Base-by-base conservation (phyloP, 2,888 invertebrate genomes). In the Eupithecia tripunctaria region DNA sequence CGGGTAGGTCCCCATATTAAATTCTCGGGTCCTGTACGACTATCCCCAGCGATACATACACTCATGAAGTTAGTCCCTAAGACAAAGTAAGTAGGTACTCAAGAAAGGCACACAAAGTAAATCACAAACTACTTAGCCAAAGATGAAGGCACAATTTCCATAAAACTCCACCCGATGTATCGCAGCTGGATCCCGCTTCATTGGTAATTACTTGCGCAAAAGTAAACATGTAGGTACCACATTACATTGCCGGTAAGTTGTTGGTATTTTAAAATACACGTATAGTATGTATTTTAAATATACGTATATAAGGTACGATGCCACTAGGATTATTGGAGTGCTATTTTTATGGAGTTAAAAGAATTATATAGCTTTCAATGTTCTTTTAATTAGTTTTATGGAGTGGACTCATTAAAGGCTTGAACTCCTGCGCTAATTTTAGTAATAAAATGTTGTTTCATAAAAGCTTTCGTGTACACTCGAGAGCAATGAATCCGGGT, bases 391-490 rank as follows among this genome's bases (percentile, higher is more conserved):
- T 47, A 47, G 47, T 47, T 47, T 47, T 47, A 47, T 47, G 2
- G 47, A 51, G 47, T 51, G 2, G 59, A 27, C 59, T 59, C 27
- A 59, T 59, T 59, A 27, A 15, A 15, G 27, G 27, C 5, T 25
- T 6, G 15, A 21, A 21, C 47, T 51, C 21, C 47, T 47, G 47
- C 8, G 7, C 5, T 14, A 2, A n/a, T 21, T 51, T 63, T 51
- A n/a, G 62, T 32, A 43, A 43, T 68, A 36, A 69, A 69, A 69
- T 36, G 47, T 69, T 32, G 38, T 27, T 32, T 63, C 21, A 27
- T 36, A 69, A 70, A 65, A 65, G 69, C 47, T 51, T 69, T 69
- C n/a, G n/a, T n/a, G n/a, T n/a, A n/a, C n/a, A n/a, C n/a, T n/a
- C n/a, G n/a, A n/a, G n/a, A n/a, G n/a, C n/a, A n/a, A n/a, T n/a